Evolutionary conservation across 30 jellyfish, hydroid and myxozoan genomes (phyloP), one percentile per base, ranked within the genome.

Genomic region (Cassiopea xamachana): DNA sequence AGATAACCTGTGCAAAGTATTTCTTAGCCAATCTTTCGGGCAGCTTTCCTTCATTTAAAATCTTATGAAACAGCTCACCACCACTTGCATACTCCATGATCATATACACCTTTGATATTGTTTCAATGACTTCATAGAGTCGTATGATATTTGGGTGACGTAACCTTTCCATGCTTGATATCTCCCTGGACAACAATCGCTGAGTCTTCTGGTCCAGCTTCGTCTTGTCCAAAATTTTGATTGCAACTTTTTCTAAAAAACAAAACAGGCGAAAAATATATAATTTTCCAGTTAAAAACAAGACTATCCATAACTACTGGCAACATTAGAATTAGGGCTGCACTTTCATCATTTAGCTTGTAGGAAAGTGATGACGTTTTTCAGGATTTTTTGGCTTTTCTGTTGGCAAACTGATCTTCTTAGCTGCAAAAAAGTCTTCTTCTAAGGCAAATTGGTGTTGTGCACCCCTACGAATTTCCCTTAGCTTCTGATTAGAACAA

Each of bases 41-140:
- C 69, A 94, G 82, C 75, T 91, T 91, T 48, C 98, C 98, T 74
- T 94, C 97, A 62, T 91, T 91, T 43, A 94, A 69, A 14, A 94
- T 94, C 70, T 94, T 94, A 72, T 94, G 98, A 82, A 94, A 94
- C 18, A 94, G 92, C 80, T 94, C 98, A 7, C 98, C 98, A 60
- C 92, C 94, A 68, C 91, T 82, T 2, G 98, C 98, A 79, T 94
- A 94, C 48, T 94, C 98, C 86, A 94, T 87, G 50, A 91, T 94
- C 88, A 94, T 94, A 69, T 90, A 88, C 3, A 94, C 85, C 46
- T 94, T 89, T 7, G 97, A 60, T 16, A 91, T 15, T 46, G 98
- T 94, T 73, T 94, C 98, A 71, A 94, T 69, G 7, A 94, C 98
- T 87, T 94, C 98, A 79, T 91, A 94, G 2, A 94, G 86, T 70